Conservation (phyloP, 2,888 invertebrate species). For the Maniola hyperantus region DNA sequence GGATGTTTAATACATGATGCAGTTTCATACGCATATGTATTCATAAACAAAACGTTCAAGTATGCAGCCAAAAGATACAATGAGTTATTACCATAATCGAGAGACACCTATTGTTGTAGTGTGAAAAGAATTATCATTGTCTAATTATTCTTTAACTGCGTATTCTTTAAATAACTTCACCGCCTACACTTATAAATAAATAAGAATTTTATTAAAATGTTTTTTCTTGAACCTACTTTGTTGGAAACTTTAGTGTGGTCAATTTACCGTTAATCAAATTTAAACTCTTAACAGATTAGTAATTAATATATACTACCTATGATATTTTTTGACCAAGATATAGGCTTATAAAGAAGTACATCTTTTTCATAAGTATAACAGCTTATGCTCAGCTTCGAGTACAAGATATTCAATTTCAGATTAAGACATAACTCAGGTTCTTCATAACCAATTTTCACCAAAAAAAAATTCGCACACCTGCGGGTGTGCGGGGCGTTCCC, state of each 20-base stretch:
- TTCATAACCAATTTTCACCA: too few species aligned
- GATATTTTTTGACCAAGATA: too few species aligned
- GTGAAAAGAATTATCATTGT: conserved; percentile 34
- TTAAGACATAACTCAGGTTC: too few species aligned
- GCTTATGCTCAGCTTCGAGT: too few species aligned
- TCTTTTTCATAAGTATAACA: too few species aligned
- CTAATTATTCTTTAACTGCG: conserved; percentile 9
- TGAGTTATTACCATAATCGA: conserved; percentile 31
- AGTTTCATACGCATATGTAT: conserved; percentile 14
- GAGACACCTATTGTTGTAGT: conserved; percentile 28
- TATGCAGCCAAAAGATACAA: conserved; percentile 30
- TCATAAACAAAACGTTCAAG: conserved; percentile 24
- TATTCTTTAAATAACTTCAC: conserved; percentile 8
- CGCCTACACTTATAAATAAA: not conserved
- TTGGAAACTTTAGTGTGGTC: not conserved
- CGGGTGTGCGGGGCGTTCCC: too few species aligned
- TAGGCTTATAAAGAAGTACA: too few species aligned
- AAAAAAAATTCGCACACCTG: too few species aligned
- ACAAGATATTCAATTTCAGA: too few species aligned
- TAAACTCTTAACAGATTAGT: too few species aligned
- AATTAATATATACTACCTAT: too few species aligned
- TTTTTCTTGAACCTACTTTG: not conserved
- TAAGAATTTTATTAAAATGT: not conserved
- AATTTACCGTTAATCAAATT: not conserved
- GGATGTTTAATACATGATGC: conserved; percentile 21